Evolutionary conservation across 1,140 invertebrate species (phyloP).

Genomic region (Pissodes strobi): DNA sequence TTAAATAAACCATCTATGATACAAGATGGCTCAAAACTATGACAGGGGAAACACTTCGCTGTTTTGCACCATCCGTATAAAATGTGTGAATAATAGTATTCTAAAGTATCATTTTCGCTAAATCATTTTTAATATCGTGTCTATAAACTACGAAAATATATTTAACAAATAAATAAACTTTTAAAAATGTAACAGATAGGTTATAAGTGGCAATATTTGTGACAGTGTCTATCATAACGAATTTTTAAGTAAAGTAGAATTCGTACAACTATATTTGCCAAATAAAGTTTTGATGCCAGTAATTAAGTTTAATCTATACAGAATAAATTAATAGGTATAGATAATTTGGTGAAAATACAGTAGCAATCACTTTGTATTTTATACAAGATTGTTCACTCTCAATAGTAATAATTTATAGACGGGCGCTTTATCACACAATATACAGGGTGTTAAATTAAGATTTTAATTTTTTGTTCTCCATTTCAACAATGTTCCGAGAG

Average conservation of each 20-base stretch:
- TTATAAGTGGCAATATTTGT: slow-evolving; percentile 10
- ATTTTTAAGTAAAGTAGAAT: background rate
- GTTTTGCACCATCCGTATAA: background rate
- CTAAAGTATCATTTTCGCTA: slow-evolving; percentile 23
- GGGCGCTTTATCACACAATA: no score
- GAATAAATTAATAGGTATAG: no score
- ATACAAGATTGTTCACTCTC: no score
- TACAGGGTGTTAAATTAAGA: no score
- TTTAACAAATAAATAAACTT: slow-evolving; percentile 25
- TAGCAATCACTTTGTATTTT: no score
- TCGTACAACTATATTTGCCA: background rate
- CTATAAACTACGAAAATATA: slow-evolving; percentile 36
- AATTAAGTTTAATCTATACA: no score
- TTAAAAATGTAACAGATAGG: slow-evolving; percentile 17
- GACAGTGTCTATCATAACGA: slow-evolving; percentile 2
- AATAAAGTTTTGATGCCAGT: no score
- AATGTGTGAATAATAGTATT: slow-evolving; percentile 3
- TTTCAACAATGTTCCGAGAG: no score
- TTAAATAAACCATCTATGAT: slow-evolving; percentile 12
- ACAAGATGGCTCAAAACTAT: background rate
- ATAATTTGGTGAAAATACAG: no score
- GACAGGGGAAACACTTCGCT: background rate
- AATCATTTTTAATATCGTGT: slow-evolving; percentile 14
- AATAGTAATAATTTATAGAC: no score
- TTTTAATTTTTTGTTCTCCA: no score